Conservation (phyloP, 2,888 invertebrate genomes). For the Stictocephala bisonia region DNA sequence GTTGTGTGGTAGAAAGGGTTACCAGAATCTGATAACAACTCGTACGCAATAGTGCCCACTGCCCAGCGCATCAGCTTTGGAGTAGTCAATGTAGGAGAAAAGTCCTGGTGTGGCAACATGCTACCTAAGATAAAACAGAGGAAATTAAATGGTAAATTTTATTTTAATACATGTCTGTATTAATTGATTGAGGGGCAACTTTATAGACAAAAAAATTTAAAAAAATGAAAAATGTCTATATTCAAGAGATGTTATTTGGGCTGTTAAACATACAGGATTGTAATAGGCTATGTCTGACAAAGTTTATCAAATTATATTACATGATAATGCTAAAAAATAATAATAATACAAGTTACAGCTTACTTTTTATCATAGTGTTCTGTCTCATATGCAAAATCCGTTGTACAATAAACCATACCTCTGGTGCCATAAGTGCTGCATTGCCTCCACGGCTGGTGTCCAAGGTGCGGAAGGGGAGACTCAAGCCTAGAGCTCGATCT, state of each 20-base stretch:
- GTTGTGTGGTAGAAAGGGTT: conserved; percentile 77
- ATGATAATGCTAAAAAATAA: too few relatives aligned
- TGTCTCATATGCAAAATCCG: neutral
- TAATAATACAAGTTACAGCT: too few relatives aligned
- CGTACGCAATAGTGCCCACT: conserved; percentile 85
- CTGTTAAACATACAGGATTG: neutral
- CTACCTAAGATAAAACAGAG: too few relatives aligned
- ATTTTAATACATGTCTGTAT: too few relatives aligned
- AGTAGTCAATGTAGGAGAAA: conserved; percentile 78
- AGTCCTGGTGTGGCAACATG: conserved; percentile 75
- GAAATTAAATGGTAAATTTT: too few relatives aligned
- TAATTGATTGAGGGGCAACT: too few relatives aligned
- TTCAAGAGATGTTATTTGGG: too few relatives aligned
- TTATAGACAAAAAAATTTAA: neutral
- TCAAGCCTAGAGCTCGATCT: conserved; percentile 72
- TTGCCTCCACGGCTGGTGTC: conserved; percentile 85
- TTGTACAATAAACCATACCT: conserved; percentile 67
- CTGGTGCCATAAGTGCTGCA: conserved; percentile 87
- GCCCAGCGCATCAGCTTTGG: conserved; percentile 89
- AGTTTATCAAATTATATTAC: too few relatives aligned
- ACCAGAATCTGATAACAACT: conserved; percentile 76
- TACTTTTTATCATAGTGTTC: neutral
- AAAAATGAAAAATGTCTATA: neutral
- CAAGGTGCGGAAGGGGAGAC: conserved; percentile 73
- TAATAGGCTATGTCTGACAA: too few relatives aligned